Evolutionary conservation across 2,888 invertebrate species (phyloP).

Genomic region (Ormyrus nitidulus): DNA sequence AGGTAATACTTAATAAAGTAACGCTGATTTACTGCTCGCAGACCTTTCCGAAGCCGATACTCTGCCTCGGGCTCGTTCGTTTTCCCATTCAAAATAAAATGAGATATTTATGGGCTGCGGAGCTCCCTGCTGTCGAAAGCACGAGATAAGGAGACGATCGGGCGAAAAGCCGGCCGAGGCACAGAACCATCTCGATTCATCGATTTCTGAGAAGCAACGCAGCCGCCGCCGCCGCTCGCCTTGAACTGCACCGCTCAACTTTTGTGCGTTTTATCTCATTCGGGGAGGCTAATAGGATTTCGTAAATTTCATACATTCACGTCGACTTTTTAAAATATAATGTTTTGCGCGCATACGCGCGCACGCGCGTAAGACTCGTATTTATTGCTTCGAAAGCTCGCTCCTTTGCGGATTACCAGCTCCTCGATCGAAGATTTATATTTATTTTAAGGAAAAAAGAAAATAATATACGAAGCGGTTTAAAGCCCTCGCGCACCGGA

Average conservation of each 20-base stretch:
- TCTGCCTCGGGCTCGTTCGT: slow-evolving; percentile 71
- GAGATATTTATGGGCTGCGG: slow-evolving; percentile 71
- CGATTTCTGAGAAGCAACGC: slow-evolving; percentile 33
- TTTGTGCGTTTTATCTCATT: slow-evolving; percentile 20
- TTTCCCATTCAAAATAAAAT: slow-evolving; percentile 75
- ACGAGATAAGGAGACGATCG: background rate
- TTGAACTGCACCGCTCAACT: slow-evolving; percentile 35
- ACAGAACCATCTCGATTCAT: slow-evolving; percentile 39
- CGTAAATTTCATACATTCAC: slow-evolving; percentile 48
- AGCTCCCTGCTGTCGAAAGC: slow-evolving; percentile 38
- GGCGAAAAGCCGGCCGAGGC: background rate
- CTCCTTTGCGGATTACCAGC: slow-evolving; percentile 38
- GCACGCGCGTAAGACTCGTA: slow-evolving; percentile 43
- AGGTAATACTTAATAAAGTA: slow-evolving; percentile 76
- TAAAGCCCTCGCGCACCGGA: slow-evolving; percentile 15
- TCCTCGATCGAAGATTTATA: slow-evolving; percentile 52
- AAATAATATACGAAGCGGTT: slow-evolving; percentile 38
- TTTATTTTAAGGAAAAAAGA: slow-evolving; percentile 34
- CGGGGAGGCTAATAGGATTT: slow-evolving; percentile 55
- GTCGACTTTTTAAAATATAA: slow-evolving; percentile 40
- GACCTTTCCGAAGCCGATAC: slow-evolving; percentile 57
- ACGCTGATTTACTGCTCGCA: slow-evolving; percentile 73
- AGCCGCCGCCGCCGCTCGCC: background rate
- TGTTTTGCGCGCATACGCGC: slow-evolving; percentile 17
- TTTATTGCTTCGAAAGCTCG: slow-evolving; percentile 43